Evolutionary conservation across 2,888 invertebrate species (phyloP).

Genomic region (Epinotia bilunana): DNA sequence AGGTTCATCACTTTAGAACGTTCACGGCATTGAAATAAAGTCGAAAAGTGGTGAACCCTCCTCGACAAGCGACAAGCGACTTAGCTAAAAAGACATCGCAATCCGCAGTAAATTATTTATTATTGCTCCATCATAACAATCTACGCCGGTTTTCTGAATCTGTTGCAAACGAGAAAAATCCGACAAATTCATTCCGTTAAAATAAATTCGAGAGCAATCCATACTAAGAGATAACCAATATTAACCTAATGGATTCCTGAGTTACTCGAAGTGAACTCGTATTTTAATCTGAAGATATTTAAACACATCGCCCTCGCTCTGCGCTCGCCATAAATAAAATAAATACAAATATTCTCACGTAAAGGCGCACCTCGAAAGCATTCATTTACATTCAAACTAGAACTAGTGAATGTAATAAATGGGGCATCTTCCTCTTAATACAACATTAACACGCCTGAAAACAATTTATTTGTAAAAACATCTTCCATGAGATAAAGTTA

Average conservation of each 20-base stretch:
- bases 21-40: no score
- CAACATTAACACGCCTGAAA: constrained; percentile 64
- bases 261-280: constrained; percentile 73
- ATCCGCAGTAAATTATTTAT: neutral
- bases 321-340: constrained; percentile 82
- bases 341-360: constrained; percentile 85
- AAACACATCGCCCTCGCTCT: constrained; percentile 80
- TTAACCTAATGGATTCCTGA: constrained; percentile 77
- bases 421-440: constrained; percentile 78
- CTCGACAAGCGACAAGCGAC: neutral
- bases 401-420: constrained; percentile 79
- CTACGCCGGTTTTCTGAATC: constrained; percentile 13
- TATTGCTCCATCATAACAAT: constrained; percentile 2
- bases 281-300: constrained; percentile 83
- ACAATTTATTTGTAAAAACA: constrained; percentile 43
- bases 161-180: constrained; percentile 52
- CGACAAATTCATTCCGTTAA: constrained; percentile 64
- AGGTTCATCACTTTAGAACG: neutral
- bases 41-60: neutral
- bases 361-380: constrained; percentile 80
- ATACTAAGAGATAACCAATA: constrained; percentile 75
- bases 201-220: constrained; percentile 59
- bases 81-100: neutral
- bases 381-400: constrained; percentile 75
- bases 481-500: constrained; percentile 10